phyloP scores from a whole-genome alignment of 2,888 invertebrate genomes.

The Tethea ocularis region DNA sequence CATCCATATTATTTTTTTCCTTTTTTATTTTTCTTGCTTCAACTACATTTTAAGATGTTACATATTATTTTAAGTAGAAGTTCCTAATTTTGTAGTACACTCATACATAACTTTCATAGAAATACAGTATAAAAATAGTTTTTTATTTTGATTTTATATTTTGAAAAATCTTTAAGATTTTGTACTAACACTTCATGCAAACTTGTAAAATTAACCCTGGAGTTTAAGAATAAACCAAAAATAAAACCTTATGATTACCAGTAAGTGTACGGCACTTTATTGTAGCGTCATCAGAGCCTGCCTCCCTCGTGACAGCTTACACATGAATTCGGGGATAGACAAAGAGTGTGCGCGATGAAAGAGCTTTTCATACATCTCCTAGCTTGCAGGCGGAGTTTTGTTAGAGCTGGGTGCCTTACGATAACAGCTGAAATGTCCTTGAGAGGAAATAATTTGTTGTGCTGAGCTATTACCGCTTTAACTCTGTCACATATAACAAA shows the following conservation, averaged over 20 bases:
- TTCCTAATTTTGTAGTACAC: no score
- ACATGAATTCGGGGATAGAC: conserved; percentile 70
- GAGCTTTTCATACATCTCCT: conserved; percentile 59
- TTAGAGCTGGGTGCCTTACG: conserved; percentile 51
- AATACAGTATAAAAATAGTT: no score
- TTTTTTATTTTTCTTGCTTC: no score
- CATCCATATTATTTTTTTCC: no score
- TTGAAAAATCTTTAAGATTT: no score
- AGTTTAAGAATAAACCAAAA: not conserved
- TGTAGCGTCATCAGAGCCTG: conserved; percentile 55
- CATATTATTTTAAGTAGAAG: no score
- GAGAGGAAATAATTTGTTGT: conserved; percentile 20
- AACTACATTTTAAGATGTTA: no score
- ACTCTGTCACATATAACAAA: not conserved
- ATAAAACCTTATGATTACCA: conserved; percentile 34
- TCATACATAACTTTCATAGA: no score
- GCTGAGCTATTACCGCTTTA: conserved; percentile 8
- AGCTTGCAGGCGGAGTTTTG: conserved; percentile 43
- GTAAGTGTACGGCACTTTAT: conserved; percentile 59
- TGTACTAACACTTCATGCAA: no score
- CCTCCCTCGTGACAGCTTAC: conserved; percentile 60
- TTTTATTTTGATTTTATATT: no score
- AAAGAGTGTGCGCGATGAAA: conserved; percentile 67
- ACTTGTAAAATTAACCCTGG: no score
- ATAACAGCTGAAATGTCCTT: conserved; percentile 60